These are phyloP conservation scores for Tipula vernalis DNA, from an alignment of 2,888 invertebrate genomes.

Conservation along the genomic window DNA sequence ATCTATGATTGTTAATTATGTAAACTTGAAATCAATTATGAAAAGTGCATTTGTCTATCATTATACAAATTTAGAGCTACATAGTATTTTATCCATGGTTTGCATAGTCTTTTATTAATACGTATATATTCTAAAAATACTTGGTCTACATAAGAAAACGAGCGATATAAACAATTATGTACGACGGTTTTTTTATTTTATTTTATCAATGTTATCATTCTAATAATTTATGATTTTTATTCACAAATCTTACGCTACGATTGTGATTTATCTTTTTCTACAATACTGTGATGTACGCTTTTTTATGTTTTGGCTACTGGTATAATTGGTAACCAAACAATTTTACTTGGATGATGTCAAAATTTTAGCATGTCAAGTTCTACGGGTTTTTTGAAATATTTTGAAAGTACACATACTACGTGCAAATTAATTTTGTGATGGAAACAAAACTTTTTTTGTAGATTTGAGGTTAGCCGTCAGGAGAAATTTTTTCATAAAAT, in stretches of 20 bases:
- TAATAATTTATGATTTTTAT: background rate
- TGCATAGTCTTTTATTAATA: background rate
- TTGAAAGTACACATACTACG: too few relatives aligned
- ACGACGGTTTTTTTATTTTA: background rate
- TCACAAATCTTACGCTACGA: background rate
- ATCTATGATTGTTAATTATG: background rate
- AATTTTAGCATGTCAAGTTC: background rate
- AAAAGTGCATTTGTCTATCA: background rate
- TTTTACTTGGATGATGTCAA: background rate
- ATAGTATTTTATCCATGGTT: background rate
- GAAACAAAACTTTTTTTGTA: too few relatives aligned
- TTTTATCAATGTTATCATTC: background rate
- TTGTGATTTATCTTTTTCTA: background rate
- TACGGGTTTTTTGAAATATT: too few relatives aligned
- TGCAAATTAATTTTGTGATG: too few relatives aligned
- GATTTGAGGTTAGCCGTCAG: too few relatives aligned
- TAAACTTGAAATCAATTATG: background rate
- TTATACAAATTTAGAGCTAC: background rate
- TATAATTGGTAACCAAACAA: background rate
- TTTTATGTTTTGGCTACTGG: background rate
- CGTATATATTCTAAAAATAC: background rate
- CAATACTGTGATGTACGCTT: background rate
- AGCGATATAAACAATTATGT: background rate
- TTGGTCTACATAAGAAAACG: background rate
- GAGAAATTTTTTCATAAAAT: too few relatives aligned